Evolutionary conservation across 2,797 vertebrate genomes (phyloP), one percentile per base, ranked within the genome.

Genomic region (Myiotriccus ornatus): DNA sequence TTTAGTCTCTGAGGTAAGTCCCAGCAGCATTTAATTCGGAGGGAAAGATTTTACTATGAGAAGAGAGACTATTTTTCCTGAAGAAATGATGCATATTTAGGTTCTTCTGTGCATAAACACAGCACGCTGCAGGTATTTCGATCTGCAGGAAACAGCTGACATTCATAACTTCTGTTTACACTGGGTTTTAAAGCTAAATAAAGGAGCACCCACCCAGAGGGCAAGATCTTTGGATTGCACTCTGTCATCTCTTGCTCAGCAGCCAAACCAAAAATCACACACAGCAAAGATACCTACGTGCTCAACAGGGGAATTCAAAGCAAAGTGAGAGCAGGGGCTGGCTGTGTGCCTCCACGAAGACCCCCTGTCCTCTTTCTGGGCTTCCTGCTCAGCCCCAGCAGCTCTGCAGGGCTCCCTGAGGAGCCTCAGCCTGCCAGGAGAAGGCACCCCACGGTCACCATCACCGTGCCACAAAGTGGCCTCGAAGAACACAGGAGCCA

Each of bases 11-110:
- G 62, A 81, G 86, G 3, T 83, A 77, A 87, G 60, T 88, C 92
- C 91, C 86, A 91, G 89, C 18, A 86, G 78, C 65, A 60, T 78
- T 93, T 90, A 49, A 80, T 91, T 81, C 77, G 82, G 64, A 83
- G 28, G 80, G 74, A 30, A 59, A 39, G 49, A 62, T 89, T 73
- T 69, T 47, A 56, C 65, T 87, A 69, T 47, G 62, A 50, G 68
- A 53, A 91, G 67, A 96, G 56, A 62, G 57, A 57, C 21, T 55
- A 34, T 50, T 94, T 95, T 87, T 90, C 76, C 84, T 80, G 14
- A 60, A 95, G 83, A 96, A 96, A 89, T 4, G 70, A 91, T 62
- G 84, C 63, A 49, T 44, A 28, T 74, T 81, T 67, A 89, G 87
- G 87, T 43, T 82, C 64, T 76, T 74, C 50, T 0, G 7, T 20